Percentiles rank a stretch among this genome's conserved stretches.
Conservation (phyloP, 2,797 vertebrate genomes). For the Chromobotia macracanthus region DNA sequence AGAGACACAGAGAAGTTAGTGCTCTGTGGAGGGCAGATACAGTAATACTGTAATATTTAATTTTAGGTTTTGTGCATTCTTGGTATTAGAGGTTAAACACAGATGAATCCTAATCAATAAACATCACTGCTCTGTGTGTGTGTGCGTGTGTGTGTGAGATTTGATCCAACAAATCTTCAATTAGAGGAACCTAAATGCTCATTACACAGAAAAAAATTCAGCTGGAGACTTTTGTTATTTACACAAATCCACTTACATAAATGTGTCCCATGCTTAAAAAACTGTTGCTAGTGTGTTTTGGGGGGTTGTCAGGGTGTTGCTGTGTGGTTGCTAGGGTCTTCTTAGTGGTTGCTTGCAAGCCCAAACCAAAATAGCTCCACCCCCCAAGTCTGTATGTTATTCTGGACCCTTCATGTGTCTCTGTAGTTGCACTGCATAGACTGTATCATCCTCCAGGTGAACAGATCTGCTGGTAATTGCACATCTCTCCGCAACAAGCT, state of each 20-base stretch:
- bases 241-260: too few relatives aligned
- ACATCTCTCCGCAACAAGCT: not conserved
- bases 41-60: conserved; percentile 56
- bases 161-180: not conserved
- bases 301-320: not conserved
- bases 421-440: too few relatives aligned
- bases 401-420: not conserved
- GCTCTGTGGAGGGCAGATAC: conserved; percentile 39
- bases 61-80: conserved; percentile 42
- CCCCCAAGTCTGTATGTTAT: not conserved
- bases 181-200: not conserved
- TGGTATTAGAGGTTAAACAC: not conserved
- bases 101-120: not conserved
- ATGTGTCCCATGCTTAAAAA: too few relatives aligned
- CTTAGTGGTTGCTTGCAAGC: not conserved
- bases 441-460: not conserved
- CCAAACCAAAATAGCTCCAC: not conserved
- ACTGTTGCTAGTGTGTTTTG: not conserved
- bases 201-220: not conserved
- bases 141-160: not conserved
- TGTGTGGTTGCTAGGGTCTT: not conserved
- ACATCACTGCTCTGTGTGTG: not conserved
- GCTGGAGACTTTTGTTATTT: not conserved
- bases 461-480: not conserved
- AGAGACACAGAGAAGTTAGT: not conserved